A percentile compares a stretch with the other conserved stretches of the same genome.
Conservation (phyloP, 30 jellyfish, hydroid and myxozoan genomes). For the Hydractinia symbiolongicarpus region DNA sequence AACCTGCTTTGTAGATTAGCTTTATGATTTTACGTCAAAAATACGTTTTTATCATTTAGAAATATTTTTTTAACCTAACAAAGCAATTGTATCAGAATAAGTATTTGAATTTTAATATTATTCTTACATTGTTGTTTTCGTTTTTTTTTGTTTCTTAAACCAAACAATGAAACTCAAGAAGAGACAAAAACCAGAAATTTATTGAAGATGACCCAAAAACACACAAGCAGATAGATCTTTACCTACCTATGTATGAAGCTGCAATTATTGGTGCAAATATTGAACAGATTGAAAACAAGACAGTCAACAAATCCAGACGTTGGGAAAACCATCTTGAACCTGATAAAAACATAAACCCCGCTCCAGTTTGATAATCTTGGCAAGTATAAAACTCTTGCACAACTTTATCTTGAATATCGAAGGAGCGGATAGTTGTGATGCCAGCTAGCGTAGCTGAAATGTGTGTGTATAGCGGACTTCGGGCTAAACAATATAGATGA, state of each 20-base stretch:
- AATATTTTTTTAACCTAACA: too few species aligned
- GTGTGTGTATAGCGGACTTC: slow-evolving; percentile 71
- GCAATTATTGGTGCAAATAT: slow-evolving; percentile 47
- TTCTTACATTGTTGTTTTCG: too few species aligned
- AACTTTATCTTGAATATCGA: slow-evolving; percentile 23
- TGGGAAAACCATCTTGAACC: slow-evolving; percentile 65
- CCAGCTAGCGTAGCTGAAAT: slow-evolving; percentile 66
- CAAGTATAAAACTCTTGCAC: slow-evolving; percentile 45
- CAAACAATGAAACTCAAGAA: too few species aligned
- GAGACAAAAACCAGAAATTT: too few species aligned
- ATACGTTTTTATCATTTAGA: too few species aligned
- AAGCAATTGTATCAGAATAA: too few species aligned
- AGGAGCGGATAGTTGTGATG: slow-evolving; percentile 56
- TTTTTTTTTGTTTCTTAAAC: too few species aligned
- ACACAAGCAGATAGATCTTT: background rate
- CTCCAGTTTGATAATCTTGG: slow-evolving; percentile 64
- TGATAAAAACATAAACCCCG: slow-evolving; percentile 41
- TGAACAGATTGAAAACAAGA: slow-evolving; percentile 25
- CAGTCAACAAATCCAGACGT: slow-evolving; percentile 41
- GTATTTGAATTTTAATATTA: too few species aligned
- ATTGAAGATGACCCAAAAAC: too few species aligned
- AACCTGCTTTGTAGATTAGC: too few species aligned
- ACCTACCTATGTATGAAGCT: slow-evolving; percentile 40
- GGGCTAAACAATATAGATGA: slow-evolving; percentile 31
- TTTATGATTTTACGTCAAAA: too few species aligned